Evolutionary conservation across 37 sponge, comb jelly and placozoan genomes (phyloP).

Genomic region (Cladorhizidae sp.): DNA sequence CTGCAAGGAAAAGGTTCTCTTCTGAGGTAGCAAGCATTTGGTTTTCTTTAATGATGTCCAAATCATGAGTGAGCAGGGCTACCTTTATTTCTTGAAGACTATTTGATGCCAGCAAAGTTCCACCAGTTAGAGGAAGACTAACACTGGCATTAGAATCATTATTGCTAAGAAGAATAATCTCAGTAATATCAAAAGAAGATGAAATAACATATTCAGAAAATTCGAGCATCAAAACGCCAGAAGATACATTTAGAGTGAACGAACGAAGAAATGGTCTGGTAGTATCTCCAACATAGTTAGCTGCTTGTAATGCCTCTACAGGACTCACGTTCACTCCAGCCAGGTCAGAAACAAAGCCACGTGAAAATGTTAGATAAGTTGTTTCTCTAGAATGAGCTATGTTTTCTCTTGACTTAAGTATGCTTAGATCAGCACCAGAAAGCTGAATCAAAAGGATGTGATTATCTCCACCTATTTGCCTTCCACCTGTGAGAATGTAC

Average conservation of each 20-base stretch:
- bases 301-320: constrained; percentile 27
- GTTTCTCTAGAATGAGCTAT: constrained; percentile 65
- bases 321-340: constrained; percentile 10
- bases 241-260: constrained; percentile 64
- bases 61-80: constrained; percentile 49
- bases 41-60: constrained; percentile 64
- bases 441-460: constrained; percentile 32
- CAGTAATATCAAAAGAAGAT: constrained; percentile 45
- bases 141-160: background rate
- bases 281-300: constrained; percentile 58
- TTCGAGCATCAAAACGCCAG: constrained; percentile 63
- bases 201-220: constrained; percentile 79
- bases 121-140: constrained; percentile 48
- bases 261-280: constrained; percentile 54
- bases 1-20: constrained; percentile 66
- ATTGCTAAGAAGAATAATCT: constrained; percentile 58
- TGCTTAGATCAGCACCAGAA: constrained; percentile 39
- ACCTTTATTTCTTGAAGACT: constrained; percentile 50
- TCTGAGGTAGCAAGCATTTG: constrained; percentile 48
- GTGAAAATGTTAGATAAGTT: constrained; percentile 50
- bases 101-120: constrained; percentile 39
- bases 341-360: constrained; percentile 52
- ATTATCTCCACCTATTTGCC: constrained; percentile 11
- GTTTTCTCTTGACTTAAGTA: constrained; percentile 54
- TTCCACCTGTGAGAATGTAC: constrained; percentile 59